Evolutionary conservation across 2,113 vertebrate species (phyloP).

Genomic region (Gobius niger): DNA sequence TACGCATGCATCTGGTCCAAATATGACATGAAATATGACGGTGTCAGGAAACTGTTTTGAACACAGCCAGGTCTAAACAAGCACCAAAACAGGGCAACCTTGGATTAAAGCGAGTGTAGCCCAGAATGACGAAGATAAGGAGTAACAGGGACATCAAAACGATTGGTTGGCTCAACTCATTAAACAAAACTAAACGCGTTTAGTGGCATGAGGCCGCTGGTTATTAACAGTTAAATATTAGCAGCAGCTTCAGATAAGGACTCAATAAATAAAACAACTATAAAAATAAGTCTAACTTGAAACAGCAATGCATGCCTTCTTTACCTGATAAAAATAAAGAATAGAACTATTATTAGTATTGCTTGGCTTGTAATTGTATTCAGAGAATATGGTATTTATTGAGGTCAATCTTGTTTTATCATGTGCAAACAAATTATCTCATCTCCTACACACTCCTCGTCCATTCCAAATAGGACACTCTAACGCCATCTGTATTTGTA

Average conservation of each 20-base stretch:
- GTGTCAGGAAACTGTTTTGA: too few relatives aligned
- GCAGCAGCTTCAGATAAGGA: conserved; percentile 27
- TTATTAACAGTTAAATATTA: conserved; percentile 45
- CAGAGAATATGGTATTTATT: too few relatives aligned
- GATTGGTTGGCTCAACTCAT: neutral
- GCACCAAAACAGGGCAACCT: neutral
- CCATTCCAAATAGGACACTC: neutral
- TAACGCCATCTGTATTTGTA: neutral
- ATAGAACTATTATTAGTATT: too few relatives aligned
- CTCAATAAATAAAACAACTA: conserved; percentile 15
- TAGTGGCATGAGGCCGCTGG: neutral
- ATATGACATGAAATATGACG: too few relatives aligned
- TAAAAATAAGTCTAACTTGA: neutral
- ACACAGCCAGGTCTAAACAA: neutral
- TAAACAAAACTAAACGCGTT: neutral
- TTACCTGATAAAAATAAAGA: too few relatives aligned
- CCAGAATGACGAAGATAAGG: too few relatives aligned
- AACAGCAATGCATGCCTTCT: too few relatives aligned
- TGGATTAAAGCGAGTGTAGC: neutral
- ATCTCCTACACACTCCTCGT: neutral
- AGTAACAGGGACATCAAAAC: too few relatives aligned
- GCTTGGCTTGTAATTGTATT: too few relatives aligned
- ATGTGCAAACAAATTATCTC: neutral
- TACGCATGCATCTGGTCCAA: too few relatives aligned
- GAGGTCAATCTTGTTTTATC: neutral